Evolutionary conservation across 1,140 invertebrate genomes (phyloP).

Genomic region (Xylocopa sonorina): DNA sequence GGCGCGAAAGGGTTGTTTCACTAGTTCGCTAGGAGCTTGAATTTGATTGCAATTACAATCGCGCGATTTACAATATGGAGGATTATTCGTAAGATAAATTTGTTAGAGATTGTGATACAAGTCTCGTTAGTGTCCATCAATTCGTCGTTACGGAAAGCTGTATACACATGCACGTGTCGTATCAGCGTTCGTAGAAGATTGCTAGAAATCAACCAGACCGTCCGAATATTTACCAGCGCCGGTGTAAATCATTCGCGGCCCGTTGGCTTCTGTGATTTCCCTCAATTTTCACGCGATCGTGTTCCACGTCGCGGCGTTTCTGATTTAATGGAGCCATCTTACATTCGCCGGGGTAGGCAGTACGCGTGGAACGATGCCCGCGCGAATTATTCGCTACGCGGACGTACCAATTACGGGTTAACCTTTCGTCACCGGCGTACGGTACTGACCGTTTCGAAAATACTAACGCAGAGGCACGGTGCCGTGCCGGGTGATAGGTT

Average conservation of each 20-base stretch:
- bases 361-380: neutral
- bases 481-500: constrained; percentile 61
- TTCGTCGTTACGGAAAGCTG: too few relatives aligned
- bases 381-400: constrained; percentile 36
- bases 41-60: too few relatives aligned
- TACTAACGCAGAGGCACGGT: constrained; percentile 21
- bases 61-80: too few relatives aligned
- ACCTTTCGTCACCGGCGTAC: constrained; percentile 48
- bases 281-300: constrained; percentile 59
- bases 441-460: constrained; percentile 42
- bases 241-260: constrained; percentile 59
- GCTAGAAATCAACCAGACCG: too few relatives aligned
- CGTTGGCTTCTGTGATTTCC: constrained; percentile 59
- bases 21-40: too few relatives aligned
- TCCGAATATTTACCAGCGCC: too few relatives aligned
- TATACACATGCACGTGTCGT: too few relatives aligned
- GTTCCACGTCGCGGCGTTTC: constrained; percentile 37
- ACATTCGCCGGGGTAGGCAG: neutral
- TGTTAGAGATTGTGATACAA: too few relatives aligned
- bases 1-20: too few relatives aligned
- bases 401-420: constrained; percentile 51
- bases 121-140: too few relatives aligned
- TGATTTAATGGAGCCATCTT: constrained; percentile 56
- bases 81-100: too few relatives aligned
- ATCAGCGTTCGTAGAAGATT: too few relatives aligned